phyloP scores from a whole-genome alignment of 53 echinoderm and acorn worm genomes.

The Astropecten irregularis region DNA sequence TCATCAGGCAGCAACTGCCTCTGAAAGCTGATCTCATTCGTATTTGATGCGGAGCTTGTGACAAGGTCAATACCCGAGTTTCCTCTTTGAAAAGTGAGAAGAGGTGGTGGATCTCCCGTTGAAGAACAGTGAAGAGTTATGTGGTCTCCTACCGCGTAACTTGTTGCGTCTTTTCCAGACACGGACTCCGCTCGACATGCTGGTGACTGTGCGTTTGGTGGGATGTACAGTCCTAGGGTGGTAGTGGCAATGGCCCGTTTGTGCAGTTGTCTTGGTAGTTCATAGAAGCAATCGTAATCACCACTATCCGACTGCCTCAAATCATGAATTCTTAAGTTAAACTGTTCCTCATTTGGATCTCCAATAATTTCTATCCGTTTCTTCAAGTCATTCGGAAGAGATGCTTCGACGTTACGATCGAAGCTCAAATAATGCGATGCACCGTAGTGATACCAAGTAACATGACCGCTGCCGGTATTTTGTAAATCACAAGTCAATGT shows the following conservation, averaged over 20 bases:
- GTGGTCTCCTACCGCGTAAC: slow-evolving; percentile 2
- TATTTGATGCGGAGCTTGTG: neutral
- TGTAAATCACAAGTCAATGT: neutral
- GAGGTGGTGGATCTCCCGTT: neutral
- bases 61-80: neutral
- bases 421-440: neutral
- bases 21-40: neutral
- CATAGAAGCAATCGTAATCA: neutral
- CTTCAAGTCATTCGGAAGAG: slow-evolving; percentile 8
- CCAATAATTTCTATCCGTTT: slow-evolving; percentile 14
- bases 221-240: neutral
- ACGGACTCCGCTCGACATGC: slow-evolving; percentile 2
- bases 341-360: slow-evolving; percentile 10
- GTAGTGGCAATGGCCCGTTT: neutral
- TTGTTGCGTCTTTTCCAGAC: neutral
- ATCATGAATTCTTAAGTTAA: slow-evolving; percentile 25
- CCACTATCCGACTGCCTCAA: slow-evolving; percentile 24
- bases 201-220: neutral
- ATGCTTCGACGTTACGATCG: neutral
- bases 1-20: slow-evolving; percentile 19
- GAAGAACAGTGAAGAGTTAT: neutral
- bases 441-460: neutral
- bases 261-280: neutral
- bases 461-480: neutral
- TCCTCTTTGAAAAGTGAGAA: neutral